phyloP scores from a whole-genome alignment of 1,140 invertebrate species.

The Drosophila nigromelanica region DNA sequence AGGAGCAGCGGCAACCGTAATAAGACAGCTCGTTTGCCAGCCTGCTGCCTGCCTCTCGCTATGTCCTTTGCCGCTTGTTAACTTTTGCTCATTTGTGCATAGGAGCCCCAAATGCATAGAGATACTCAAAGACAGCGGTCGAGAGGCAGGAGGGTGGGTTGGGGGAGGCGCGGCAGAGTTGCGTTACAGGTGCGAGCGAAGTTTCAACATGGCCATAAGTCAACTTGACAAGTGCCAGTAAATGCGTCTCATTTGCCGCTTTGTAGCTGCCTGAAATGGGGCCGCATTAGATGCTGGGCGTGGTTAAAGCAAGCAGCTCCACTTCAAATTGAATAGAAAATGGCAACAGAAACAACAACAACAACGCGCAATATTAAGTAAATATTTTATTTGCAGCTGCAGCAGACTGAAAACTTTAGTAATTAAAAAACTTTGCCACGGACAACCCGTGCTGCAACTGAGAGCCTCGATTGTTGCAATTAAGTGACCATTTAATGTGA shows the following conservation, averaged over 20 bases:
- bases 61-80: slow-evolving; percentile 53
- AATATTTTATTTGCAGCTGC: slow-evolving; percentile 69
- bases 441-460: slow-evolving; percentile 7
- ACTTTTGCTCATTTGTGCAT: slow-evolving; percentile 76
- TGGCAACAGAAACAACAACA: too few species aligned
- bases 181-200: slow-evolving; percentile 34
- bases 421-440: slow-evolving; percentile 69
- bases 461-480: slow-evolving; percentile 53
- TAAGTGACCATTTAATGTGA: slow-evolving; percentile 52
- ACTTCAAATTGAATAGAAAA: slow-evolving; percentile 35
- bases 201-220: slow-evolving; percentile 54
- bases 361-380: slow-evolving; percentile 51
- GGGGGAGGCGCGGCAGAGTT: slow-evolving; percentile 7
- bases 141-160: too few species aligned
- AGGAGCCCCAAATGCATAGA: slow-evolving; percentile 36
- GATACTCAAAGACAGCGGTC: slow-evolving; percentile 11
- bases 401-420: slow-evolving; percentile 59
- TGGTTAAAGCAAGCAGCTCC: not conserved
- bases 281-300: slow-evolving; percentile 17
- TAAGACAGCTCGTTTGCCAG: slow-evolving; percentile 72
- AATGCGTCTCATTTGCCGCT: slow-evolving; percentile 41
- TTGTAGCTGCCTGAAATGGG: not conserved
- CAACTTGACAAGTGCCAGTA: slow-evolving; percentile 65
- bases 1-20: slow-evolving; percentile 57
- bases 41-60: slow-evolving; percentile 8